A percentile compares a stretch with the other conserved stretches of the same genome.
Evolutionary conservation across 2,888 invertebrate species (phyloP).

Genomic region (Dryobota labecula): DNA sequence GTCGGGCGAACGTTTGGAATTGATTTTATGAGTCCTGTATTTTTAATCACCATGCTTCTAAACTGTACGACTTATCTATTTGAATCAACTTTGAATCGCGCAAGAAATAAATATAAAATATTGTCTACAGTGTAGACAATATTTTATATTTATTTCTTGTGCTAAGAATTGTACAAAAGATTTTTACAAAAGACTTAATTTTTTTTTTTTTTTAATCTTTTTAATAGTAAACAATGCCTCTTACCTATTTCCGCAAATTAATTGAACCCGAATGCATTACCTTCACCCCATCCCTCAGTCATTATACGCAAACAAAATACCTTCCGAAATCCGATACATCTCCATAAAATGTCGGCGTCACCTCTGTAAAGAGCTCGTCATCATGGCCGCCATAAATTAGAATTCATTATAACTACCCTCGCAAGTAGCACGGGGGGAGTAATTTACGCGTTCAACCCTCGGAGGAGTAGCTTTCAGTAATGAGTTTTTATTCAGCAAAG

Average conservation of each 20-base stretch:
- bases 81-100: background rate
- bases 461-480: conserved; percentile 55
- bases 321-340: conserved; percentile 40
- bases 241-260: background rate
- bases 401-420: conserved; percentile 65
- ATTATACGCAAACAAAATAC: conserved; percentile 28
- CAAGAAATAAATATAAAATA: background rate
- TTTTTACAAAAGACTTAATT: no score
- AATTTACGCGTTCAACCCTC: conserved; percentile 57
- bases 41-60: background rate
- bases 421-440: conserved; percentile 57
- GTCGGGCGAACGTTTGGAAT: background rate
- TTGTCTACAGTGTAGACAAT: no score
- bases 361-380: conserved; percentile 48
- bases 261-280: conserved; percentile 3
- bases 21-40: background rate
- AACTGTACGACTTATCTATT: background rate
- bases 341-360: conserved; percentile 47
- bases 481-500: conserved; percentile 69
- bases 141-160: no score
- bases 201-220: no score
- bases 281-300: conserved; percentile 27
- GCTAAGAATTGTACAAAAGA: no score
- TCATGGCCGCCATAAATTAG: conserved; percentile 61
- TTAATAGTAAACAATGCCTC: no score